Evolutionary conservation across 2,113 vertebrate genomes (phyloP), one percentile per base, ranked within the genome.

Genomic region (Dipodomys merriami): DNA sequence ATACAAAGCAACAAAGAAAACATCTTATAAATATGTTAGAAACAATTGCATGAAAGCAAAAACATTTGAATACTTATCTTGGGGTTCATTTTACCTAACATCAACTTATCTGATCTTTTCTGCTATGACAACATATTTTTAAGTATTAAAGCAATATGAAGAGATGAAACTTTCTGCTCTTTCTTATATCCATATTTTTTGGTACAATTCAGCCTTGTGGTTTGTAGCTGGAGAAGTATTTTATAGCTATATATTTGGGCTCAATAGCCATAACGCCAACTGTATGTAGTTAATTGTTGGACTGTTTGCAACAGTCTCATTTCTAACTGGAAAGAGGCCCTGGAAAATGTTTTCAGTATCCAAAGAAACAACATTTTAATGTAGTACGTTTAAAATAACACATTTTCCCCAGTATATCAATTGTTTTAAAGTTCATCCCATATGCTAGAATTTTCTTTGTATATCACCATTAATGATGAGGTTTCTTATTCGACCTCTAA

Each of bases 261-360:
- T 94, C 80, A 79, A 15, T 39, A 84, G 88, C 39, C 68, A 8
- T 44, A 94, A 95, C 53, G 79, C 77, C 93, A 95, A 92, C 35
- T 79, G 68, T 65, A 72, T 78, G 27, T 77, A 92, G 64, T 93
- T 96, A 89, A 91, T 84, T 89, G 33, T 91, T 95, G 94, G 74
- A 94, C 65, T 91, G 23, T 93, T 94, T 90, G 81, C 19, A 67
- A 44, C 16, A 74, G 73, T 89, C 72, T 95, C 68, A 92, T 95
- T 95, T 77, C 73, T 93, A 79, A 90, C 89, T 92, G 81, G 73
- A 94, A 92, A 94, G 65, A 1, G 12, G 35, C 44, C 91, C 65
- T 94, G 83, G 65, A 96, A 94, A 95, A 94, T 85, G 69, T 90
- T 95, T 94, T 90, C 46, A 81, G n/a, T 25, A 49, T 88, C 85